phyloP scores from a whole-genome alignment of 2,113 vertebrate genomes.

The Macaca fascicularis region T2T-MFA8v1.1 NC_088376.1:142497001-142497500 shows the following conservation, averaged over 20 bases:
- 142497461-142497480: neutral
- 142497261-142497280: neutral
- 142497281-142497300: neutral
- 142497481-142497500: neutral
- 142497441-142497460: neutral
- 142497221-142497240: neutral
- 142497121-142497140: neutral
- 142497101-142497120: neutral
- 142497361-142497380: neutral
- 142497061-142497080: neutral
- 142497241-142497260: neutral
- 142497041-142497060: neutral
- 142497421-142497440: neutral
- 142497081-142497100: neutral
- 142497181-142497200: neutral
- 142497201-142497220: neutral
- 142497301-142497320: neutral
- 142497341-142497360: neutral
- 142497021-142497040: neutral
- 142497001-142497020: neutral
- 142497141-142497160: neutral
- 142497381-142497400: neutral
- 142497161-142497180: neutral
- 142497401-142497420: neutral
- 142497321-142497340: neutral